Evolutionary conservation across 2,113 vertebrate genomes (phyloP), one percentile per base, ranked within the genome.

Genomic region (Geococcyx californianus): DNA sequence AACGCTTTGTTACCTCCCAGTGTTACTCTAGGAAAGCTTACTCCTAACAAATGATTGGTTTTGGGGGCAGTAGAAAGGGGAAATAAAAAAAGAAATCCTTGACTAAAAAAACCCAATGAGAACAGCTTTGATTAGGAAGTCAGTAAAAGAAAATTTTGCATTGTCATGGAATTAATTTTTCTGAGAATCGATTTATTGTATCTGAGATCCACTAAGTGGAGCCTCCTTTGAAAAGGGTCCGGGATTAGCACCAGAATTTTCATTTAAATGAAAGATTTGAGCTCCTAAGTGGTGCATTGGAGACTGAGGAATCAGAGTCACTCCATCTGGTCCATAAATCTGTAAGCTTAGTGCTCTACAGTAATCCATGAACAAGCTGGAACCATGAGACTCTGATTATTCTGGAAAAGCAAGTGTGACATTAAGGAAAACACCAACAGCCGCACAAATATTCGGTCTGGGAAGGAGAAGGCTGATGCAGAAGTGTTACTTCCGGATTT

Each of bases 291-390:
- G 38, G 12, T 12, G 21, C 13, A 25, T 11, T 24, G 26, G 56
- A 87, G 38, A 31, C 42, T 1, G 7, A 23, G 17, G 66, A 84
- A 75, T 62, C 75, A 42, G 38, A 75, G 47, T 8, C 20, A 21
- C 40, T 59, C 69, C 90, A 96, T 62, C 82, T 95, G 70, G 52
- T 33, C 54, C 62, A 17, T 44, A 60, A 62, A 87, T 56, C 70
- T 16, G 4, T 20, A 62, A 40, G 66, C 25, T 93, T 44, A 84
- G 44, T 10, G 36, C 62, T 79, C 67, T 29, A 25, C 20, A 52
- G 52, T 29, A 59, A 94, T 64, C 87, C 34, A 52, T 2, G 13
- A 31, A 67, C 8, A 34, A 58, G 16, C 5, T 56, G 44, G 75
- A 66, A 75, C 56, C 18, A 10, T 0, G 7, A 83, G 25, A 58